These are phyloP conservation scores for Sarcophilus harrisii DNA, from an alignment of 2,797 vertebrate species.

Conservation along the genomic window DNA sequence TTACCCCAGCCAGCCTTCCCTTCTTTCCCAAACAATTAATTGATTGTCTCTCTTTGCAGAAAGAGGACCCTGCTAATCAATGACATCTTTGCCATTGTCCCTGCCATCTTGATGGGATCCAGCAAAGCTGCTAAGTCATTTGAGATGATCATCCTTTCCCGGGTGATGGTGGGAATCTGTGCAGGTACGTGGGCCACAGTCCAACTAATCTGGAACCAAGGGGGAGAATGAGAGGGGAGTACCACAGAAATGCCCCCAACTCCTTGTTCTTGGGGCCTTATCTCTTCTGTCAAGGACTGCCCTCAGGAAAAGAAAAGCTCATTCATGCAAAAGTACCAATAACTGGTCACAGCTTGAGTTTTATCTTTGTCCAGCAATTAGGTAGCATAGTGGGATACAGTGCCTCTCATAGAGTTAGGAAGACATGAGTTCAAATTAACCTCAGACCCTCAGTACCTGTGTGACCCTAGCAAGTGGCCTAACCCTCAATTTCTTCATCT, in stretches of 20 bases:
- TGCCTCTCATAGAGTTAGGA: neutral
- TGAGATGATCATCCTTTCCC: constrained; percentile 91
- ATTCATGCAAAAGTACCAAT: neutral
- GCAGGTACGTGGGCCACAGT: constrained; percentile 86
- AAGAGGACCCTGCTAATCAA: constrained; percentile 94
- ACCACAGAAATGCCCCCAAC: neutral
- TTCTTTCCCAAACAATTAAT: neutral
- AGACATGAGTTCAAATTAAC: neutral
- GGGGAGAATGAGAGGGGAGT: constrained; percentile 12
- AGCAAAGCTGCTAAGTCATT: constrained; percentile 89
- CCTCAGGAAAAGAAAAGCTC: neutral
- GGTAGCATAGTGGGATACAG: neutral
- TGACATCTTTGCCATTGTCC: constrained; percentile 92
- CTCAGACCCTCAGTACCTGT: neutral
- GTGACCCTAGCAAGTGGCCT: neutral
- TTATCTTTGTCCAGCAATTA: neutral
- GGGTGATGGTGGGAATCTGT: constrained; percentile 92
- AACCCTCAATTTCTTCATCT: neutral
- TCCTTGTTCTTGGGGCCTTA: neutral
- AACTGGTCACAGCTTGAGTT: neutral
- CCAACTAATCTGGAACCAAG: neutral
- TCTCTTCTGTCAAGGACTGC: neutral
- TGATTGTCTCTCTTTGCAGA: constrained; percentile 80
- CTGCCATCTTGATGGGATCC: constrained; percentile 93
- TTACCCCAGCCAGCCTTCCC: neutral